Evolutionary conservation across 1,140 invertebrate species (phyloP).

Genomic region (Lethrus apterus): DNA sequence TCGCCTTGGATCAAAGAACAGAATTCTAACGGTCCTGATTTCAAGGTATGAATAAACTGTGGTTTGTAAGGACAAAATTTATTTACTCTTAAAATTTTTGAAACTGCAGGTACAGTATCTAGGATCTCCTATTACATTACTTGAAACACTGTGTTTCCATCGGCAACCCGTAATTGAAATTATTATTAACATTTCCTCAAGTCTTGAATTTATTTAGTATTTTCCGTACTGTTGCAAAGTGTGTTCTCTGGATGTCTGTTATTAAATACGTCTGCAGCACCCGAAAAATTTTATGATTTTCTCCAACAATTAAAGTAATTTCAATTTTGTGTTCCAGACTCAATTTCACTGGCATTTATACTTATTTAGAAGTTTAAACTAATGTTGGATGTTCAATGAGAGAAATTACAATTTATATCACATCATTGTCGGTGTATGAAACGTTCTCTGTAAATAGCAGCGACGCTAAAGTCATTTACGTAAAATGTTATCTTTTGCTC

Average conservation of each 20-base stretch:
- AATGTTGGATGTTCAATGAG: conserved; percentile 1
- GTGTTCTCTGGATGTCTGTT: background rate
- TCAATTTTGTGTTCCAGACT: conserved; percentile 3
- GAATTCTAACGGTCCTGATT: background rate
- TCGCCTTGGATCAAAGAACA: background rate
- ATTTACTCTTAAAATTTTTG: conserved; percentile 1
- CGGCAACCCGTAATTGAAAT: background rate
- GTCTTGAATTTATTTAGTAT: conserved; percentile 5
- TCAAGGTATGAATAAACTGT: conserved; percentile 1
- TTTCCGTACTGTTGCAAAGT: background rate
- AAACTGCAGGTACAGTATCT: background rate
- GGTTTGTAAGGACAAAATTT: background rate
- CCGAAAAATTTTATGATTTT: conserved; percentile 1
- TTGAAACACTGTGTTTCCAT: background rate
- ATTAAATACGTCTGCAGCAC: background rate
- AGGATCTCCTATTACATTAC: background rate
- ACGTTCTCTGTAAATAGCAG: too few relatives aligned
- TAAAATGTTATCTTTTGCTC: too few relatives aligned
- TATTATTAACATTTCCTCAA: conserved; percentile 1
- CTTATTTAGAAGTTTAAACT: conserved; percentile 2
- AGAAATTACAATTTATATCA: too few relatives aligned
- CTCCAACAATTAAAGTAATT: conserved; percentile 4
- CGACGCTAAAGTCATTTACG: too few relatives aligned
- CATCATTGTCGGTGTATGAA: too few relatives aligned
- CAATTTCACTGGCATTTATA: background rate